These are phyloP conservation scores for Phasia obesa DNA, from an alignment of 2,888 invertebrate genomes.

Conservation along the genomic window DNA sequence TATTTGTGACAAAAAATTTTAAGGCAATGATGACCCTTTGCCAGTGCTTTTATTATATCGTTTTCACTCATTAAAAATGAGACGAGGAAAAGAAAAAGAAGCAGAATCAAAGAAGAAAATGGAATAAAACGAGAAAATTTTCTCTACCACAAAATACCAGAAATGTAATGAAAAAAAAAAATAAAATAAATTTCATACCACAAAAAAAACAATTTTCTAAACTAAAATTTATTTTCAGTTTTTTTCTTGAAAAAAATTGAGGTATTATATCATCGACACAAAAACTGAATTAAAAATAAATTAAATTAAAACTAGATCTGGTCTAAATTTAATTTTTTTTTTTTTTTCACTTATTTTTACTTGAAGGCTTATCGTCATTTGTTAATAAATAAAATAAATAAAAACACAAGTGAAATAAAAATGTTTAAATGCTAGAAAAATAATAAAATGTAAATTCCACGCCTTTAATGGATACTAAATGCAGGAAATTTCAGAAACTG, in stretches of 20 bases:
- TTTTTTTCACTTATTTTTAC: no score
- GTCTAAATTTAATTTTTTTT: neutral
- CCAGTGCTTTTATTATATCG: constrained; percentile 47
- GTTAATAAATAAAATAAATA: neutral
- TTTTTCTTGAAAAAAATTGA: constrained; percentile 19
- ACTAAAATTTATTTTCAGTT: neutral
- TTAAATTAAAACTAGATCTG: neutral
- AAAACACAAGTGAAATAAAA: neutral
- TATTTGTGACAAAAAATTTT: neutral
- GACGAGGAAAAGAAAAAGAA: constrained; percentile 52
- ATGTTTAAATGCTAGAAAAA: neutral
- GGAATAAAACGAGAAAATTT: constrained; percentile 56
- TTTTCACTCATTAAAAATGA: constrained; percentile 65
- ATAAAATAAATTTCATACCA: constrained; percentile 41
- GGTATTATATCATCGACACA: constrained; percentile 54
- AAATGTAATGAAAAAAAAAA: constrained; percentile 49
- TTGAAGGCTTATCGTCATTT: no score
- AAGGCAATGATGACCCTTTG: constrained; percentile 40
- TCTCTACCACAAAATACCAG: constrained; percentile 66
- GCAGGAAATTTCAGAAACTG: constrained; percentile 32
- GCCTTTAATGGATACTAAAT: constrained; percentile 36
- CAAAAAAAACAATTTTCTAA: constrained; percentile 16
- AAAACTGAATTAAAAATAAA: constrained; percentile 13
- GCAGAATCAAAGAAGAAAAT: constrained; percentile 37
- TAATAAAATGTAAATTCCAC: constrained; percentile 39